These are phyloP conservation scores for Lasioglossum vierecki DNA, from an alignment of 2,888 invertebrate genomes.

Conservation along the genomic window DNA sequence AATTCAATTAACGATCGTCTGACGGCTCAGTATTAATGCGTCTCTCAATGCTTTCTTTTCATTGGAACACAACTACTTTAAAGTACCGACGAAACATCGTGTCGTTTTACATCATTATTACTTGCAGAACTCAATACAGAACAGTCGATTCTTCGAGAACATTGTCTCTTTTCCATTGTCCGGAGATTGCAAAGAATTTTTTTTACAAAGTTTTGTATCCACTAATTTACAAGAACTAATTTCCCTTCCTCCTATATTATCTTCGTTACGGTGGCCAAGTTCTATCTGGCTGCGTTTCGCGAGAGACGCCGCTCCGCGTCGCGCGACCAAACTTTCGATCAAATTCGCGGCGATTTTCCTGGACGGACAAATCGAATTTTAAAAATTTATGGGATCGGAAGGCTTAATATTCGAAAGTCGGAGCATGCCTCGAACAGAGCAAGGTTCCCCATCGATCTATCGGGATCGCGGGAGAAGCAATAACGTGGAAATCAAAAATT, in stretches of 20 bases:
- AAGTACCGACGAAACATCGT: not conserved
- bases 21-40: not conserved
- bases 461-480: not conserved
- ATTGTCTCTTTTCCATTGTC: not conserved
- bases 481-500: constrained; percentile 2
- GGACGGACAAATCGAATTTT: not conserved
- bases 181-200: not conserved
- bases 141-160: not conserved
- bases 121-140: not conserved
- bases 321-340: not conserved
- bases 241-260: not conserved
- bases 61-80: not conserved
- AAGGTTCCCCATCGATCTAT: not conserved
- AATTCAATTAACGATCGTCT: not conserved
- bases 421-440: not conserved
- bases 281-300: not conserved
- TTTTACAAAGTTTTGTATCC: not conserved
- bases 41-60: not conserved
- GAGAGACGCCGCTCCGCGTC: not conserved
- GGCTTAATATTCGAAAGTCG: not conserved
- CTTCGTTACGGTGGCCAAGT: not conserved
- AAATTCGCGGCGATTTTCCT: not conserved
- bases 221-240: not conserved
- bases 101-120: not conserved
- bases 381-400: not conserved